These are phyloP conservation scores for Lerista edwardsae DNA, from an alignment of 2,797 vertebrate genomes.

Conservation along the genomic window DNA sequence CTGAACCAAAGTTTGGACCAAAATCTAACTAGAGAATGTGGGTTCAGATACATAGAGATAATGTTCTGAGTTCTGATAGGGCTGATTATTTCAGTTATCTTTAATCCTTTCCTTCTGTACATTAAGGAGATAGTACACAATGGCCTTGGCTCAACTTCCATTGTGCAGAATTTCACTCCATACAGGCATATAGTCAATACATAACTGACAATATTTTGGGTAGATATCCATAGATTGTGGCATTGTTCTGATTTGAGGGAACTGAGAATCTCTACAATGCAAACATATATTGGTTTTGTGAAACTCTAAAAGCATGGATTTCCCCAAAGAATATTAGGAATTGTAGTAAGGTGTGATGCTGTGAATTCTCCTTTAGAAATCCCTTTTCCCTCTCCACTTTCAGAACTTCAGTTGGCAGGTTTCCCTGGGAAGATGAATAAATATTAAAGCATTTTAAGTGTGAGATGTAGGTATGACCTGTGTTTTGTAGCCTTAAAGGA, in stretches of 20 bases:
- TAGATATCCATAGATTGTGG: not conserved
- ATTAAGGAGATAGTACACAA: not conserved
- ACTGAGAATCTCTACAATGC: not conserved
- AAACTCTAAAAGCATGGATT: not conserved
- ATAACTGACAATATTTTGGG: not conserved
- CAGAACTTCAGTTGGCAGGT: not conserved
- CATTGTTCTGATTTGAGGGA: not conserved
- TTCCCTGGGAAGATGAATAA: not conserved
- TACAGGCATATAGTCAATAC: not conserved
- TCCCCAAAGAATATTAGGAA: not conserved
- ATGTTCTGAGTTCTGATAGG: not conserved
- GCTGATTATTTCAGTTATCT: not conserved
- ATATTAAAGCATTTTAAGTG: not conserved
- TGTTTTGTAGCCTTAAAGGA: not conserved
- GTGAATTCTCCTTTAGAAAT: not conserved
- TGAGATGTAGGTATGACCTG: not conserved
- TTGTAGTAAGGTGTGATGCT: not conserved
- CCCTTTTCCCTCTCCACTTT: not conserved
- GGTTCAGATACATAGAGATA: not conserved
- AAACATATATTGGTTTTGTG: not conserved
- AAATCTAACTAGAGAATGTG: not conserved
- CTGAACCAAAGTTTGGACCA: not conserved
- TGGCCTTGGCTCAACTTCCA: not conserved
- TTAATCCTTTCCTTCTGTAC: not conserved
- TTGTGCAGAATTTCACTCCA: not conserved